A percentile compares a stretch with the other conserved stretches of the same genome.
These are phyloP conservation scores for Intellagama lesueurii DNA, from an alignment of 2,797 vertebrate genomes.

Conservation along the genomic window DNA sequence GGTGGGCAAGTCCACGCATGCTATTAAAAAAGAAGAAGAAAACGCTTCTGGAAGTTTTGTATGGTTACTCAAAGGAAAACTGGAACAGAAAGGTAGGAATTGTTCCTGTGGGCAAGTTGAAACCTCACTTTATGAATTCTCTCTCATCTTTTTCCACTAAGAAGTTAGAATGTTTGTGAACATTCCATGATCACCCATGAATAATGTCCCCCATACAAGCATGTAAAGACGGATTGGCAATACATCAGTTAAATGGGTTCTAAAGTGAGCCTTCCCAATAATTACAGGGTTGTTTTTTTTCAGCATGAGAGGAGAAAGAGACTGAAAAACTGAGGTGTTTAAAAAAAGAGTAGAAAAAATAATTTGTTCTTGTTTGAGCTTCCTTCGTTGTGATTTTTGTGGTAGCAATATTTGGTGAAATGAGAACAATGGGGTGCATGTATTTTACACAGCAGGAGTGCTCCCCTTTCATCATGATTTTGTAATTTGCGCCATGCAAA, in stretches of 20 bases:
- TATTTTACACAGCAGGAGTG: too few relatives aligned
- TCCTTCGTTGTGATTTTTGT: background rate
- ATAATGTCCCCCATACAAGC: background rate
- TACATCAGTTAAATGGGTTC: background rate
- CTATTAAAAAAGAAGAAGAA: background rate
- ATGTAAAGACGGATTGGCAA: background rate
- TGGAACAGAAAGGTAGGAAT: conserved; percentile 11
- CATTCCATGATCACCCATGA: background rate
- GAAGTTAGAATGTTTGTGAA: background rate
- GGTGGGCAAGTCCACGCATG: conserved; percentile 37
- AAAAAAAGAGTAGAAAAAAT: background rate
- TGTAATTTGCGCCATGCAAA: too few relatives aligned
- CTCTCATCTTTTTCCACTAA: background rate
- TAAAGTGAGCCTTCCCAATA: background rate
- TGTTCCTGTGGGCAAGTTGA: background rate
- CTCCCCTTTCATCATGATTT: too few relatives aligned
- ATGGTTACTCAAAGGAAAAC: conserved; percentile 31
- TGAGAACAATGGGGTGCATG: background rate
- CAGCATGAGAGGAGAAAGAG: background rate
- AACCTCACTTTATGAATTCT: background rate
- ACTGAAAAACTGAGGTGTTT: too few relatives aligned
- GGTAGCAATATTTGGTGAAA: background rate
- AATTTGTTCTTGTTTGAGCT: background rate
- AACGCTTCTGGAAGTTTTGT: conserved; percentile 43
- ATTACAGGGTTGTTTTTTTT: background rate